These are phyloP conservation scores for Ganaspis brasiliensis DNA, from an alignment of 2,888 invertebrate genomes.

Conservation along the genomic window DNA sequence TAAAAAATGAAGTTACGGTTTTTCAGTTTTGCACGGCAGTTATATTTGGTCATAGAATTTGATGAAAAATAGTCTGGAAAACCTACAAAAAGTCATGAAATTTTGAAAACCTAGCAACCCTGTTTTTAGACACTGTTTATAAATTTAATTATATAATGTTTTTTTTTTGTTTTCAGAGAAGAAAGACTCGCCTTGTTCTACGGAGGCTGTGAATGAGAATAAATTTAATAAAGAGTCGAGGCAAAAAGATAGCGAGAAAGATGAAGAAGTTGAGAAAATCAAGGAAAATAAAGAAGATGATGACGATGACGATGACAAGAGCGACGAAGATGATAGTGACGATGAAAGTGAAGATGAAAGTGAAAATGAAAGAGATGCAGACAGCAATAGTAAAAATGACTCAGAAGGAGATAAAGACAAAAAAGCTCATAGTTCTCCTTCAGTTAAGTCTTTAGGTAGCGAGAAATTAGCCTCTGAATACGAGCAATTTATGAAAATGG, in stretches of 20 bases:
- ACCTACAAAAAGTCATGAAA: too few relatives aligned
- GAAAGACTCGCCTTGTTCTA: background rate
- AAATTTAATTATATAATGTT: background rate
- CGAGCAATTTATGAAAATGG: slow-evolving; percentile 84
- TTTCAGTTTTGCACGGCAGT: too few relatives aligned
- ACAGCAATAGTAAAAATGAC: background rate
- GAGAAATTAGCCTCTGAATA: slow-evolving; percentile 82
- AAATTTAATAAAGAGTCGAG: background rate
- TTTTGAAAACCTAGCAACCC: too few relatives aligned
- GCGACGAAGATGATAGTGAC: slow-evolving; percentile 24
- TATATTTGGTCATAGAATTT: too few relatives aligned
- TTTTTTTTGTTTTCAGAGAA: slow-evolving; percentile 7
- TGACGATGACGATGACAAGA: background rate
- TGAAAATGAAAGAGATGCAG: background rate
- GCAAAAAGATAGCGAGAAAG: background rate
- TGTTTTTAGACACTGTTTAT: too few relatives aligned
- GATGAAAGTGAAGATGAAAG: slow-evolving; percentile 45
- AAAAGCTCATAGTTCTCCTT: background rate
- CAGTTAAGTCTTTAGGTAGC: slow-evolving; percentile 62
- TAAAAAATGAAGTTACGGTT: too few relatives aligned
- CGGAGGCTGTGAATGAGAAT: background rate
- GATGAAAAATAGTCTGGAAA: too few relatives aligned
- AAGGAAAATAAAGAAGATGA: background rate
- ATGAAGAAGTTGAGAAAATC: slow-evolving; percentile 14
- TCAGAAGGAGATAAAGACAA: slow-evolving; percentile 15